Base-by-base conservation (phyloP, 2,797 vertebrate species). In the Salmo trutta region DNA sequence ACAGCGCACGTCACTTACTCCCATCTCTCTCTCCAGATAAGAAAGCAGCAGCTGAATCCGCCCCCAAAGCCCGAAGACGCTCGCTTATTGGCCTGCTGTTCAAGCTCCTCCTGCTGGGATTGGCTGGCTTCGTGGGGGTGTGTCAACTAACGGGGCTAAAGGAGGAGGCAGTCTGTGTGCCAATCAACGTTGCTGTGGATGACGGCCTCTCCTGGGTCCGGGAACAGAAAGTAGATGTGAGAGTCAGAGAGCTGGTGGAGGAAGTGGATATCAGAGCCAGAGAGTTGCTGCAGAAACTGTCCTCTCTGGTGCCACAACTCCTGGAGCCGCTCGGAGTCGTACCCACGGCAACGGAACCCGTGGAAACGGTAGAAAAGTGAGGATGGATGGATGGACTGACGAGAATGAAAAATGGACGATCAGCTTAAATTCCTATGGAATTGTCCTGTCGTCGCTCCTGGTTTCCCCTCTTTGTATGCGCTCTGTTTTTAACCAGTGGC, bases 361-460 rank as follows among this genome's bases (percentile, higher is more conserved):
- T 88, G 0, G 90, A 92, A 78, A 92, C 56, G 3, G 56, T 62
- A 62, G 56, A 62, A 21, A 21, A 21, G n/a, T 62, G 81, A 71
- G 73, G 81, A 73, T 79, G 81, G 77, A 85, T 56, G 77, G 77
- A 75, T 73, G 76, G 78, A 81, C 73, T 64, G 73, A 88, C 71
- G 85, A 85, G 81, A 81, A 79, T 24, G 82, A 21, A n/a, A 73
- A 29, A 54, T 73, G 53, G 29, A 73, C 29, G 85, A 86, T 79
- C 84, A 83, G 90, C 92, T 93, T 90, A 95, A 94, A 96, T 97
- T 97, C 96, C 97, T 96, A 96, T 96, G 95, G 96, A 97, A 97
- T 97, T 94, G 93, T 84, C 76, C 97, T 94, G 93, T 84, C 75
- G 76, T 89, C 79, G 77, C 82, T 85, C 83, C 83, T 83, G 77